Conservation (phyloP, 2,113 vertebrate genomes). For the Panthera uncia region DNA sequence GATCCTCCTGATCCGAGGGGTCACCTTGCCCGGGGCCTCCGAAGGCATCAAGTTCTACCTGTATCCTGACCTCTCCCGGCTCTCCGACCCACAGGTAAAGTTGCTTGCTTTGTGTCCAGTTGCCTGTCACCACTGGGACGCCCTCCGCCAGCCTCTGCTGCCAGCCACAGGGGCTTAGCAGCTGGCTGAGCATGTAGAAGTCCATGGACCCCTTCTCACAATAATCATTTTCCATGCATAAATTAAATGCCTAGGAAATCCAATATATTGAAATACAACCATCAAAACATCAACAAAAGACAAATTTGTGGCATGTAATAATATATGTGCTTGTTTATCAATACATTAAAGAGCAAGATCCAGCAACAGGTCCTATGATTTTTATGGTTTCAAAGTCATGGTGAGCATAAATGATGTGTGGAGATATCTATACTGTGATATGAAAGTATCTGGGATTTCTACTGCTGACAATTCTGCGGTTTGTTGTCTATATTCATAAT, state of each 20-base stretch:
- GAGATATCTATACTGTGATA: not conserved
- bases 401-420: not conserved
- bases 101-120: rapidly evolving
- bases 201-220: not conserved
- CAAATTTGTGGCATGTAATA: not conserved
- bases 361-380: not conserved
- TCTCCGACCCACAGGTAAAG: conserved; percentile 97
- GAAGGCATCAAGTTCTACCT: conserved; percentile 99
- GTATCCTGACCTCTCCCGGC: conserved; percentile 96
- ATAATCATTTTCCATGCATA: not conserved
- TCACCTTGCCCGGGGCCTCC: conserved; percentile 93
- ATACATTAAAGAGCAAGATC: not conserved
- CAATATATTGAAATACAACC: not conserved
- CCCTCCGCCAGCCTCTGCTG: not conserved
- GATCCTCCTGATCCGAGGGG: conserved; percentile 94
- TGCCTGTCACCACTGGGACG: too few species aligned
- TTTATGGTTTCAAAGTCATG: not conserved
- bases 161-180: not conserved
- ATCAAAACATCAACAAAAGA: not conserved
- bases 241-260: not conserved
- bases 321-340: not conserved
- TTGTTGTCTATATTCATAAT: not conserved
- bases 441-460: not conserved
- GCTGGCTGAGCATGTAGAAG: not conserved
- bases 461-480: not conserved